Conservation (phyloP, 2,888 invertebrate genomes). For the Drosophila putrida region DNA sequence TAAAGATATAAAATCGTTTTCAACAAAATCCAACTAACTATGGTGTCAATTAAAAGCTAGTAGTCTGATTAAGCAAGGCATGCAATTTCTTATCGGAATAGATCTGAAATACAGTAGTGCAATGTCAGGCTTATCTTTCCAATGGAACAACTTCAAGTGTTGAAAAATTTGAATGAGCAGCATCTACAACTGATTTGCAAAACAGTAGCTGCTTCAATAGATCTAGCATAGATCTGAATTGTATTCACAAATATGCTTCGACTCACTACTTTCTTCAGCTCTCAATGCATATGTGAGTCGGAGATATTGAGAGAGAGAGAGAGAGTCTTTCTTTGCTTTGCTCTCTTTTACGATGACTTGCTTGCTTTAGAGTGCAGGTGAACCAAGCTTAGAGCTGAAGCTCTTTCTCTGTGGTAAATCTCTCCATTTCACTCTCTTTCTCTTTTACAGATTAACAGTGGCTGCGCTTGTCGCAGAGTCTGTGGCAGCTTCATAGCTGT, state of each 20-base stretch:
- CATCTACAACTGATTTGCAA: slow-evolving; percentile 1
- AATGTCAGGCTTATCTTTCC: background rate
- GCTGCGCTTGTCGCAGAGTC: slow-evolving; percentile 16
- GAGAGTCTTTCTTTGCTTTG: slow-evolving; percentile 1
- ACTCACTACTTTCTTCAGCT: slow-evolving; percentile 40
- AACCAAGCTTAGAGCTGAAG: background rate
- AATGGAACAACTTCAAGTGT: slow-evolving; percentile 15
- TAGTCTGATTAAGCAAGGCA: background rate
- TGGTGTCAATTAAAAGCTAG: too few relatives aligned
- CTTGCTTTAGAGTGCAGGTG: background rate
- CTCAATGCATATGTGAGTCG: slow-evolving; percentile 20
- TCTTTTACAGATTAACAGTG: slow-evolving; percentile 24
- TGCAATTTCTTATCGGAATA: background rate
- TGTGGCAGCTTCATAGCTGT: slow-evolving; percentile 51
- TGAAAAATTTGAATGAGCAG: slow-evolving; percentile 10
- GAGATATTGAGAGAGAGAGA: background rate
- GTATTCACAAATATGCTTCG: slow-evolving; percentile 10
- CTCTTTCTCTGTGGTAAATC: slow-evolving; percentile 6
- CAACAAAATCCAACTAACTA: too few relatives aligned
- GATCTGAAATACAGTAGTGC: background rate
- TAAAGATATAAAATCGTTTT: too few relatives aligned
- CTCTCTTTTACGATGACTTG: background rate
- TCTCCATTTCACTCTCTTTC: slow-evolving; percentile 5
- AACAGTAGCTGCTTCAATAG: slow-evolving; percentile 24
- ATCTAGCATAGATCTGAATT: slow-evolving; percentile 7